Evolutionary conservation across 2,797 vertebrate genomes (phyloP).

Genomic region (Sardinella longiceps): DNA sequence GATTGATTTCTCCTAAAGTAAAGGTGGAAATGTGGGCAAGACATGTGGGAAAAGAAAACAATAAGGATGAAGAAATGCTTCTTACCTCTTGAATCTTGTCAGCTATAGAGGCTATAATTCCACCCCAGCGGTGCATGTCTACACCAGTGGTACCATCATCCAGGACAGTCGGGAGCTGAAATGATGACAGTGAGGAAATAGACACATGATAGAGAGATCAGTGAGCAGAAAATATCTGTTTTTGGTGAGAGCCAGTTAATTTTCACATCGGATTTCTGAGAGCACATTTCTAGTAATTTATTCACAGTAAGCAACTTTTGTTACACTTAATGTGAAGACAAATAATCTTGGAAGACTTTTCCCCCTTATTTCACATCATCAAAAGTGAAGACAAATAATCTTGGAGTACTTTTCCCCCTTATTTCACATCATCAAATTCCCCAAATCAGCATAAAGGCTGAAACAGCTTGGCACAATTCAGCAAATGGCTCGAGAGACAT

Average conservation of each 20-base stretch:
- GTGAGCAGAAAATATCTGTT: not conserved
- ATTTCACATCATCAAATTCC: not conserved
- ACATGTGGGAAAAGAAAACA: not conserved
- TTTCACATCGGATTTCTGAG: not conserved
- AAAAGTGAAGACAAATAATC: not conserved
- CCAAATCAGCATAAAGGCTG: not conserved
- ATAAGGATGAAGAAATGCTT: not conserved
- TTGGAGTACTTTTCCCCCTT: not conserved
- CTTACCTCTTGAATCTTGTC: slow-evolving; percentile 83
- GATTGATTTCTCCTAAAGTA: not conserved
- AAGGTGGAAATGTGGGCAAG: not conserved
- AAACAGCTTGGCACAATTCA: not conserved
- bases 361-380: not conserved
- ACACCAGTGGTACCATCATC: slow-evolving; percentile 78
- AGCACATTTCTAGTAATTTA: not conserved
- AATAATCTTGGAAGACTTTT: not conserved
- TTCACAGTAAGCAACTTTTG: not conserved
- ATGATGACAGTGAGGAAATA: not conserved
- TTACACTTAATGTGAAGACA: not conserved
- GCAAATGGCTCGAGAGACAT: not conserved
- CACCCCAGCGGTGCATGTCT: slow-evolving; percentile 85
- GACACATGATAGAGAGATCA: not conserved
- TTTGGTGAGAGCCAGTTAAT: not conserved
- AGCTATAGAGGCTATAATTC: slow-evolving; percentile 75
- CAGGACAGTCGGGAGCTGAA: slow-evolving; percentile 87